Evolutionary conservation across 1,140 invertebrate species (phyloP).

Genomic region (Kradibia gibbosae): DNA sequence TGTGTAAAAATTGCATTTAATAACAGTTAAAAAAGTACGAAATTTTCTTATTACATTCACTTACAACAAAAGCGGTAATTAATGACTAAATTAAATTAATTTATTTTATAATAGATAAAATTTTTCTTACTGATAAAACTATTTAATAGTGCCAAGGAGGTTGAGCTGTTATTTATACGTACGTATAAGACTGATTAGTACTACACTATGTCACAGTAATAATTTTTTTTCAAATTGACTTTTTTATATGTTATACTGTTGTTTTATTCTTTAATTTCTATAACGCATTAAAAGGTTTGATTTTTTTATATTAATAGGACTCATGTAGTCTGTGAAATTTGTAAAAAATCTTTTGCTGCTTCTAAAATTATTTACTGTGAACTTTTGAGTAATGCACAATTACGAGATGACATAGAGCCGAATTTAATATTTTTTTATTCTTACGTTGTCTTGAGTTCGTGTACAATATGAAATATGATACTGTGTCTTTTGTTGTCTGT

Average conservation of each 20-base stretch:
- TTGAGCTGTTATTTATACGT: constrained; percentile 30
- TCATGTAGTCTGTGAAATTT: background rate
- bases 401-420: constrained; percentile 36
- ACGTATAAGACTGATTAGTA: constrained; percentile 34
- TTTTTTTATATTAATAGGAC: constrained; percentile 13
- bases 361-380: constrained; percentile 44
- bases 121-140: constrained; percentile 10
- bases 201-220: constrained; percentile 46
- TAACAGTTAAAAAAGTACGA: background rate
- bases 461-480: constrained; percentile 10
- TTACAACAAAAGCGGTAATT: background rate
- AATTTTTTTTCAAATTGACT: constrained; percentile 33
- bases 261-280: constrained; percentile 2
- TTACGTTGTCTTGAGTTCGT: constrained; percentile 32
- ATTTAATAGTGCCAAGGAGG: constrained; percentile 31
- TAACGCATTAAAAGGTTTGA: constrained; percentile 6
- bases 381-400: constrained; percentile 37
- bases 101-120: background rate
- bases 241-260: constrained; percentile 37
- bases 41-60: background rate
- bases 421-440: constrained; percentile 31
- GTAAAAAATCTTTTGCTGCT: background rate
- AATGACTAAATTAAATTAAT: background rate
- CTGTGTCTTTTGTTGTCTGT: background rate
- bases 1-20: background rate